phyloP scores from a whole-genome alignment of 2,888 invertebrate genomes.

The Drosophila dives region DNA sequence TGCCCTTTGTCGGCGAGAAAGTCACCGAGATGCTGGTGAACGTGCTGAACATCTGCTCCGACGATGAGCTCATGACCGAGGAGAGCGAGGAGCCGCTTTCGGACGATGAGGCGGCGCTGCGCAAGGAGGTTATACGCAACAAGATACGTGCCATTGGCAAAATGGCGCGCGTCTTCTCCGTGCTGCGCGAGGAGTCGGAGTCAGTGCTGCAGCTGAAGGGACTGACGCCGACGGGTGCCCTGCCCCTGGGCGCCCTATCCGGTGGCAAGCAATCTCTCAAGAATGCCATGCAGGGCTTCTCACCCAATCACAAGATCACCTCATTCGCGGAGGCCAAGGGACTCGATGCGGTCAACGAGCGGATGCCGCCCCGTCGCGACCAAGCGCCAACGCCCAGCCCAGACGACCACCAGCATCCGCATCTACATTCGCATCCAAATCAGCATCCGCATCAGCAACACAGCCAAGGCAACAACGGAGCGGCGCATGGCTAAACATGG shows the following conservation, averaged over 20 bases:
- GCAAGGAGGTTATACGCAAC: constrained; percentile 99
- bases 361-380: constrained; percentile 96
- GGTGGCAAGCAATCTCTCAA: constrained; percentile 98
- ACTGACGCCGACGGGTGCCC: constrained; percentile 98
- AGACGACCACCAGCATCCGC: constrained; percentile 73
- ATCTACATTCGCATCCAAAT: constrained; percentile 53
- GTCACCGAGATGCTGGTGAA: constrained; percentile 99
- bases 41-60: constrained; percentile 99
- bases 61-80: constrained; percentile 99
- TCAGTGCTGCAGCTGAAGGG: constrained; percentile 99
- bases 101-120: constrained; percentile 93
- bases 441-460: constrained; percentile 56
- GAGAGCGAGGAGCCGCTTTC: constrained; percentile 90
- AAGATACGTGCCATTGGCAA: constrained; percentile 99
- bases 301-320: constrained; percentile 98
- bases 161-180: constrained; percentile 99
- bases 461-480: constrained; percentile 68
- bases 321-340: constrained; percentile 93
- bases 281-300: constrained; percentile 98
- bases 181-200: constrained; percentile 99
- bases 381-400: constrained; percentile 90
- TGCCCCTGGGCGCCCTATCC: constrained; percentile 97
- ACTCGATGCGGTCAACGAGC: constrained; percentile 99
- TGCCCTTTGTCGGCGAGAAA: constrained; percentile 99
- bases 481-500: constrained; percentile 77